Evolutionary conservation across 2,888 invertebrate species (phyloP), one percentile per base, ranked within the genome.

Genomic region (Stenolophus ochropezus): DNA sequence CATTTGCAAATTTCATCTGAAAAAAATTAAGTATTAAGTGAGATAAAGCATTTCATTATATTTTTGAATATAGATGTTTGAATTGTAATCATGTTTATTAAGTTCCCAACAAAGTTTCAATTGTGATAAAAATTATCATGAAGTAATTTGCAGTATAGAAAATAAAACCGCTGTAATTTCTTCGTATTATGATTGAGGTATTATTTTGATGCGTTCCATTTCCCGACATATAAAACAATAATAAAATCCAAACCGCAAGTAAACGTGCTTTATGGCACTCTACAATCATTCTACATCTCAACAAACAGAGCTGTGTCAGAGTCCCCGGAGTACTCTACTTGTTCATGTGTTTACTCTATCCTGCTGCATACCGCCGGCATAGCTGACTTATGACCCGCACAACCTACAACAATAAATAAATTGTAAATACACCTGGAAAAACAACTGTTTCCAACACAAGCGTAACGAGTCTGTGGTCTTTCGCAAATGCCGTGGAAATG

Each of bases 341-440:
- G 21, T 18, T 56, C 56, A 21, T 8, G 8, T 56, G 25, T 61
- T 61, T 61, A 25, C 25, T 23, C 61, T 61, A 61, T 14, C 23
- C 61, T 58, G n/a, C 1, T 14, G 25, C 6, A 61, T 25, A 20
- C 56, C 21, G 8, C 21, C 20, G 2, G 11, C 6, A 0, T 23
- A 20, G 21, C 23, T 61, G 61, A 61, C 61, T 61, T 61, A 61
- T 61, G 21, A 71, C 33, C 42, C 33, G 16, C 27, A 20, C 71
- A 33, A 33, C 71, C 16, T 42, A 71, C 33, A 20, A 42, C 42
- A 71, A 71, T 71, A 71, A 71, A 71, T 71, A 69, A 69, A 69
- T 69, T 71, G 71, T 42, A 71, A 65, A 71, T 71, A 71, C 47
- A 71, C 42, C 14, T 61, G 61, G 61, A 61, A 61, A 56, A 71